Percentiles rank a stretch among this genome's conserved stretches.
Conservation (phyloP, 2,113 vertebrate genomes). For the Geococcyx californianus region DNA sequence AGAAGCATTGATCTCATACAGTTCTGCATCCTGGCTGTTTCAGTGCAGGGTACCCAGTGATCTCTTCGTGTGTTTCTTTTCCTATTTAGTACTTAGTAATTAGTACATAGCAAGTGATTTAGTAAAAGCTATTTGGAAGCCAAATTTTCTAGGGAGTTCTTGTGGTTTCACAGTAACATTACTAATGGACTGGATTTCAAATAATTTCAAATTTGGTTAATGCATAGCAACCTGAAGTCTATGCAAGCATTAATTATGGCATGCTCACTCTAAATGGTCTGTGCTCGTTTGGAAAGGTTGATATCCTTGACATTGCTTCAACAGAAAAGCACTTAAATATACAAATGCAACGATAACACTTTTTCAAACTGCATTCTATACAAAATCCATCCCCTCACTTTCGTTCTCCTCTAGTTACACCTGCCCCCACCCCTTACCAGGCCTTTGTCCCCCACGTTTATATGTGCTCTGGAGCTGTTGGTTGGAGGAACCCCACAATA, state of each 20-base stretch:
- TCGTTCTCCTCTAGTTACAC: background rate
- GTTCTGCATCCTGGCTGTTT: background rate
- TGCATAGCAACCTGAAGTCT: background rate
- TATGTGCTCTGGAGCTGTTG: background rate
- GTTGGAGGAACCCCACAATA: conserved; percentile 45
- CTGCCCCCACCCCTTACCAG: background rate
- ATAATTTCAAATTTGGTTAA: background rate
- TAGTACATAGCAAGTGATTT: conserved; percentile 24
- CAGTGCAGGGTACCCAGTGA: background rate
- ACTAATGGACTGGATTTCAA: background rate
- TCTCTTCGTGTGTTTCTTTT: background rate
- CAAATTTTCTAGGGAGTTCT: conserved; percentile 15
- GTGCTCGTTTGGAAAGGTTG: background rate
- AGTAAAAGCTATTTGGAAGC: conserved; percentile 8
- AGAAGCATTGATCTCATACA: background rate
- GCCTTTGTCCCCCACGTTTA: background rate
- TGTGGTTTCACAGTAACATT: background rate
- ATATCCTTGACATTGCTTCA: background rate
- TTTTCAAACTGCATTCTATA: background rate
- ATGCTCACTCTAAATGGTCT: background rate
- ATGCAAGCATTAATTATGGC: background rate
- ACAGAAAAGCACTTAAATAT: background rate
- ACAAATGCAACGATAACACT: background rate
- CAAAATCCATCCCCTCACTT: background rate
- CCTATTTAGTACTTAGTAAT: conserved; percentile 3